Conservation (phyloP, 2,113 vertebrate genomes). For the Calonectris borealis region DNA sequence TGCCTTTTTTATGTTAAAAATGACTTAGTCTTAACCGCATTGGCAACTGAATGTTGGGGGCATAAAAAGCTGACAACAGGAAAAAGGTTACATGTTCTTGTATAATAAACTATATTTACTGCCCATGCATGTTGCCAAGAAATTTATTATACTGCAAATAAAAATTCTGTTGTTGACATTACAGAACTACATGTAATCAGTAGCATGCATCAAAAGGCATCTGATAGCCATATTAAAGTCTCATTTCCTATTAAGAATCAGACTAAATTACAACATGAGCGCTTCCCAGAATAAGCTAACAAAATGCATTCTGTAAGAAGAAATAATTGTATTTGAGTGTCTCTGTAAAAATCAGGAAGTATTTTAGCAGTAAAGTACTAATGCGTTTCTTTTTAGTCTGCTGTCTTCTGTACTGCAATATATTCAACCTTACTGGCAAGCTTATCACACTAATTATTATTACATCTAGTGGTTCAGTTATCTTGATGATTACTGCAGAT, state of each 20-base stretch:
- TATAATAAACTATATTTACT: constrained; percentile 59
- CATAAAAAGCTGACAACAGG: constrained; percentile 48
- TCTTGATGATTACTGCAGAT: constrained; percentile 60
- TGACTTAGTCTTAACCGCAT: constrained; percentile 31
- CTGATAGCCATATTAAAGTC: constrained; percentile 66
- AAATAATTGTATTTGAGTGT: constrained; percentile 71
- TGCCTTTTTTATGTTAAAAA: constrained; percentile 37
- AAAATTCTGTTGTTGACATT: constrained; percentile 65
- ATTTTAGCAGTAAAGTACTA: constrained; percentile 57
- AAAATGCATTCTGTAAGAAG: constrained; percentile 66
- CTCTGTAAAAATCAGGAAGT: constrained; percentile 68
- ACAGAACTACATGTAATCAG: constrained; percentile 56
- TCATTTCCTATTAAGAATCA: constrained; percentile 72
- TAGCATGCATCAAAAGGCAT: constrained; percentile 68
- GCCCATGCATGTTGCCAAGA: constrained; percentile 33
- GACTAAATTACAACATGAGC: constrained; percentile 64
- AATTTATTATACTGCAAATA: constrained; percentile 62
- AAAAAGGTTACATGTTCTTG: constrained; percentile 53
- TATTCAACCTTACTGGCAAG: constrained; percentile 58
- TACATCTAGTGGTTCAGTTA: constrained; percentile 64
- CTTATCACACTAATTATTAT: constrained; percentile 72
- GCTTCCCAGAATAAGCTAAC: constrained; percentile 61
- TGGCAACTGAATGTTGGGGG: constrained; percentile 40
- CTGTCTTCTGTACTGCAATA: constrained; percentile 40
- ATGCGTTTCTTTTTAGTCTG: constrained; percentile 54